These are phyloP conservation scores for Phataginus tetradactyla DNA, from an alignment of 2,797 vertebrate genomes.

Conservation along the genomic window DNA sequence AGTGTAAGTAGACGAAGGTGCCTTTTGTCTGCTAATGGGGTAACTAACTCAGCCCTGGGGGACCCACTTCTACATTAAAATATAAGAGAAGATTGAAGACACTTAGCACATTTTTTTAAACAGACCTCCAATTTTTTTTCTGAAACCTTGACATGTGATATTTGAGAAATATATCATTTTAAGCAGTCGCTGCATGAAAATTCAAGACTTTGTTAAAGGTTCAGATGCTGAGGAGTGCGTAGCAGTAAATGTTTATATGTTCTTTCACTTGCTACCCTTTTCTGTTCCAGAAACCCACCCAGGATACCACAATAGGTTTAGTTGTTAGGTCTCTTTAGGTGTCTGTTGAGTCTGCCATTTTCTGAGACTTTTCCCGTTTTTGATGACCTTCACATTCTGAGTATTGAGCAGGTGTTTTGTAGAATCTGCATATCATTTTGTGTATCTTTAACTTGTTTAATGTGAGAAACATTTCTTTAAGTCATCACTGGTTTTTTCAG, in stretches of 20 bases:
- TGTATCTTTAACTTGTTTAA: neutral
- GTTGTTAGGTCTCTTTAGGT: neutral
- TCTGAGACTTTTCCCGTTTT: neutral
- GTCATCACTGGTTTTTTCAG: neutral
- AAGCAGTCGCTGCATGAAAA: neutral
- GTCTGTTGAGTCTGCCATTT: neutral
- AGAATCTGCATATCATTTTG: neutral
- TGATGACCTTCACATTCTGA: neutral
- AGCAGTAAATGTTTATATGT: neutral
- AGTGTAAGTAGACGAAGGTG: too few relatives aligned
- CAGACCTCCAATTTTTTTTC: neutral
- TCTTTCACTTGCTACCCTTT: neutral
- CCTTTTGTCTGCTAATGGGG: neutral
- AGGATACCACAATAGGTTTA: too few relatives aligned
- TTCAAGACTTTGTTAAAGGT: neutral
- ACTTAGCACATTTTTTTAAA: neutral
- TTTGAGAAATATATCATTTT: neutral
- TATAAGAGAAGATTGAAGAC: neutral
- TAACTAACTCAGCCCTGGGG: accelerated
- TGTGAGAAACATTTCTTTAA: neutral
- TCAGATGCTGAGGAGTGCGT: neutral
- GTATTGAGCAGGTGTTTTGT: neutral
- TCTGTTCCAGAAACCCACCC: neutral
- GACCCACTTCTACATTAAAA: neutral
- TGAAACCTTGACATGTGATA: neutral